These are phyloP conservation scores for Lasioglossum malachurum DNA, from an alignment of 2,888 invertebrate species.

Conservation along the genomic window DNA sequence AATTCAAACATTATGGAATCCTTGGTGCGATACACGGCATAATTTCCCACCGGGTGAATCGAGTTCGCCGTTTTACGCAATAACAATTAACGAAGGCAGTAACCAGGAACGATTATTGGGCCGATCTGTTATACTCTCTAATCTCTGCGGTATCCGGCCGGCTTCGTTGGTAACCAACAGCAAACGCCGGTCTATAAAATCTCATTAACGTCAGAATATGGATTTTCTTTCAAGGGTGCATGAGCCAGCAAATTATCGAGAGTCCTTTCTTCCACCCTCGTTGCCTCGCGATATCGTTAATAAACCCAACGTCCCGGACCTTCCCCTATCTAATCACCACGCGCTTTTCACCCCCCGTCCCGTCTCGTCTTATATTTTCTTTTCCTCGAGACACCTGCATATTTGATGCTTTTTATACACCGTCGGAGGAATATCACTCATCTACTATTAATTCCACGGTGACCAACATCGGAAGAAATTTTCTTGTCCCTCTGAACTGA, in stretches of 20 bases:
- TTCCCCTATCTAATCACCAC: conserved; percentile 83
- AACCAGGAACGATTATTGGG: neutral
- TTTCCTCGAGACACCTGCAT: conserved; percentile 80
- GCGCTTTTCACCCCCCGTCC: conserved; percentile 64
- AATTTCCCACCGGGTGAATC: neutral
- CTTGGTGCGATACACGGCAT: neutral
- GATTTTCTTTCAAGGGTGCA: conserved; percentile 76
- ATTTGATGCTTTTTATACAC: conserved; percentile 82
- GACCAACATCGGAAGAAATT: conserved; percentile 77
- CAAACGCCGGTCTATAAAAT: conserved; percentile 70
- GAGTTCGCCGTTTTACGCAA: conserved; percentile 8
- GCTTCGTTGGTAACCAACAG: conserved; percentile 57
- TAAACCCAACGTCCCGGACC: conserved; percentile 80
- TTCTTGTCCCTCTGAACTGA: neutral
- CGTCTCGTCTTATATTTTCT: conserved; percentile 55
- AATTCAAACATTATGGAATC: neutral
- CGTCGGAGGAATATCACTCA: conserved; percentile 79
- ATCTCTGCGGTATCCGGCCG: conserved; percentile 29
- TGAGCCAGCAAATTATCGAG: conserved; percentile 82
- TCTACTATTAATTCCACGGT: conserved; percentile 80
- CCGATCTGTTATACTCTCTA: conserved; percentile 27
- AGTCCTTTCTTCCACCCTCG: conserved; percentile 76
- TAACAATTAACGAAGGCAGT: conserved; percentile 26
- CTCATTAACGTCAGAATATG: conserved; percentile 76
- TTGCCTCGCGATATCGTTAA: conserved; percentile 78